phyloP scores from a whole-genome alignment of 2,113 vertebrate species.

The Hippolais icterina region DNA sequence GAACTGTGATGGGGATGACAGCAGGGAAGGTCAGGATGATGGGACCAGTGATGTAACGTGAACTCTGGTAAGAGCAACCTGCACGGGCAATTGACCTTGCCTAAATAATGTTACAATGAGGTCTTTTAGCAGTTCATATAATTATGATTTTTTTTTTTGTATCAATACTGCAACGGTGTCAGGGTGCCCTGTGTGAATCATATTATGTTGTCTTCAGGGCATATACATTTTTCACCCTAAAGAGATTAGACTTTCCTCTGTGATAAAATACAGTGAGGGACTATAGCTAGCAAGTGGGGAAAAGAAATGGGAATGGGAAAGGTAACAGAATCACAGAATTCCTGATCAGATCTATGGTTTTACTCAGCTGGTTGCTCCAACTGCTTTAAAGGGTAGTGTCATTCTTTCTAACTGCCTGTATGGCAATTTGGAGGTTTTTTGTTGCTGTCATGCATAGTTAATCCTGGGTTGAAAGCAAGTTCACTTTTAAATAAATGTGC shows the following conservation, averaged over 20 bases:
- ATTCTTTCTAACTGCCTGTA: not conserved
- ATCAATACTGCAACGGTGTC: not conserved
- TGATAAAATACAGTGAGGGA: not conserved
- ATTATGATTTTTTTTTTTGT: slow-evolving; percentile 9
- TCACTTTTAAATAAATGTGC: not conserved
- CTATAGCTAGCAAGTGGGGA: not conserved
- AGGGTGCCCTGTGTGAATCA: not conserved
- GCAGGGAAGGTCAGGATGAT: slow-evolving; percentile 86
- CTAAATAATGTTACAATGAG: not conserved
- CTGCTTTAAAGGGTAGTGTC: not conserved
- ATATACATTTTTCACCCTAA: not conserved
- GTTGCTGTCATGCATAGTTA: not conserved
- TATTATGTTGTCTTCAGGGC: not conserved
- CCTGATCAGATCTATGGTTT: not conserved
- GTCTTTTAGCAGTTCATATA: not conserved
- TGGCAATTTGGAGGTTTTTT: not conserved
- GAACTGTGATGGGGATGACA: slow-evolving; percentile 87
- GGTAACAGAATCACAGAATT: not conserved
- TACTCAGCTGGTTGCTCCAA: not conserved
- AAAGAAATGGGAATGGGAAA: not conserved
- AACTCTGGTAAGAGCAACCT: slow-evolving; percentile 68
- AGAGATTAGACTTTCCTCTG: not conserved
- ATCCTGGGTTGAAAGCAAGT: not conserved
- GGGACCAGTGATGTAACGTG: slow-evolving; percentile 74
- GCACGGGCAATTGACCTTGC: slow-evolving; percentile 48